phyloP scores from a whole-genome alignment of 64 coral and sea anemone species.

The Montipora efflorescens region DNA sequence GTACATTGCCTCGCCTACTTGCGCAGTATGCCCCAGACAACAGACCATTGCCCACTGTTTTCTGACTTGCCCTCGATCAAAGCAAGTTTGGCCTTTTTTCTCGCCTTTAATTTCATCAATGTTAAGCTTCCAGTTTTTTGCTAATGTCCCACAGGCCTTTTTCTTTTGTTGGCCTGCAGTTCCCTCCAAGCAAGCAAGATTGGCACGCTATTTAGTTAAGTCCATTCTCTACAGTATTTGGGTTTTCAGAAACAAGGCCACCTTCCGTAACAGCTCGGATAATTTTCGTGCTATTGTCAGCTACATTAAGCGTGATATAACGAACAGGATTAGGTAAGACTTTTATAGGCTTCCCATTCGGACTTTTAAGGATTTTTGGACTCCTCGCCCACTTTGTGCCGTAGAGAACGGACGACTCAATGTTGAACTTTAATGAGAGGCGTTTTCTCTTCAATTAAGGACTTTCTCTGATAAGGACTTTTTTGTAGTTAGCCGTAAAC shows the following conservation, averaged over 20 bases:
- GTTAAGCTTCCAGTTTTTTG: not conserved
- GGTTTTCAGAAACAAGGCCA: not conserved
- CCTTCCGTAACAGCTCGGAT: not conserved
- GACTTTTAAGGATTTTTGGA: no score
- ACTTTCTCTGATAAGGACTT: no score
- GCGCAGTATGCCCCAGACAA: not conserved
- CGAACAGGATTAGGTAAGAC: no score
- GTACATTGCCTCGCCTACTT: not conserved
- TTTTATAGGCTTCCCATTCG: no score
- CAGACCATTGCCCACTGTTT: slow-evolving; percentile 22
- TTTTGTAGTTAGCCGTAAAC: no score
- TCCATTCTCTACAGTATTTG: not conserved
- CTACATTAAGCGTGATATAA: not conserved
- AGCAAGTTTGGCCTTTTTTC: not conserved
- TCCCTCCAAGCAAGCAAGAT: no score
- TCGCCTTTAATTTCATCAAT: not conserved
- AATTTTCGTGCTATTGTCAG: not conserved
- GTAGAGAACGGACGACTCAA: no score
- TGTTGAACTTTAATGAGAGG: no score
- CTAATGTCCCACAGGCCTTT: not conserved
- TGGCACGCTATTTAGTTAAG: not conserved
- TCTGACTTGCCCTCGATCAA: not conserved
- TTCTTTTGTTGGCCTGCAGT: not conserved
- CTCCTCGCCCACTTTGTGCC: no score
- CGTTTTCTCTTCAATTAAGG: no score